A percentile compares a stretch with the other conserved stretches of the same genome.
phyloP scores from a whole-genome alignment of 2,113 vertebrate genomes.

The Nycticryphes semicollaris region DNA sequence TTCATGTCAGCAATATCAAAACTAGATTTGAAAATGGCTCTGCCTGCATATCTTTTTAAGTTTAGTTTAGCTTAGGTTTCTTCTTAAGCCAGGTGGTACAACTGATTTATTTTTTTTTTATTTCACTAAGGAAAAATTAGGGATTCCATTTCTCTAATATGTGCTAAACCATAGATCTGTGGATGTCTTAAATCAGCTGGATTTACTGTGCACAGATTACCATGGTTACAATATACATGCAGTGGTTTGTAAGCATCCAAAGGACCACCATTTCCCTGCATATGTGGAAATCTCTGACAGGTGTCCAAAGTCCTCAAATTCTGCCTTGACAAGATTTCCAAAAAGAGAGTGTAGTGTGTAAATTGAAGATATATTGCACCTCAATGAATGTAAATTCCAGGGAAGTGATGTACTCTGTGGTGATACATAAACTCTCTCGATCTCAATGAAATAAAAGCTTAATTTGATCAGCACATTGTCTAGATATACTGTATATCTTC shows the following conservation, averaged over 20 bases:
- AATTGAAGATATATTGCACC: not conserved
- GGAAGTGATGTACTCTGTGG: not conserved
- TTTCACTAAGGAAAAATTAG: not conserved
- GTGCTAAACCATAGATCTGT: not conserved
- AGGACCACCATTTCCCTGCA: not conserved
- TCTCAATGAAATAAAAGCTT: not conserved
- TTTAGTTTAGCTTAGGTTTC: not conserved
- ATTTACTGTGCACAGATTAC: not conserved
- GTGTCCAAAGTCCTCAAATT: not conserved
- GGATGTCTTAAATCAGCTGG: not conserved
- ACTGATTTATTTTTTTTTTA: not conserved
- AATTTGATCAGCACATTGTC: not conserved
- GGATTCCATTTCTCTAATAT: not conserved
- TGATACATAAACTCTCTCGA: not conserved
- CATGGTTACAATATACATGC: rapidly evolving
- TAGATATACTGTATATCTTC: not conserved
- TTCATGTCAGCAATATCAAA: not conserved
- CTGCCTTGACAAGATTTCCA: not conserved
- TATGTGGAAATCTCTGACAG: not conserved
- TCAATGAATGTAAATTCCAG: not conserved
- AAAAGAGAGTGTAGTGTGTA: not conserved
- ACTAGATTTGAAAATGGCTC: not conserved
- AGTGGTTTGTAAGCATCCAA: not conserved
- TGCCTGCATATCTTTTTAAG: not conserved
- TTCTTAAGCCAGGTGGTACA: not conserved